These are phyloP conservation scores for Bedellia somnulentella DNA, from an alignment of 2,888 invertebrate species.

Conservation along the genomic window DNA sequence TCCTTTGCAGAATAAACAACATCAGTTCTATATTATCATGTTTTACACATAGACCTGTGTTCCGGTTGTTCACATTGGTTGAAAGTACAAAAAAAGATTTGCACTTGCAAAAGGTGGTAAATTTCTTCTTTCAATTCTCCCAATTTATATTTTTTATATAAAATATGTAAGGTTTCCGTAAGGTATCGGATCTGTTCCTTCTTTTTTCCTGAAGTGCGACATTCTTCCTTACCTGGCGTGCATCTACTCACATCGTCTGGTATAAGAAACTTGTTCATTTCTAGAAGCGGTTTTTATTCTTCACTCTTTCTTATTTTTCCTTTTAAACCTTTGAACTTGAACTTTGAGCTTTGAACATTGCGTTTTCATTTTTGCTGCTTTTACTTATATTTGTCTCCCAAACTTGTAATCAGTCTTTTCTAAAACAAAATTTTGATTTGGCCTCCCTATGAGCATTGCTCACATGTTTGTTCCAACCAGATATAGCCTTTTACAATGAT, in stretches of 20 bases:
- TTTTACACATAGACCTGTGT: conserved; percentile 2
- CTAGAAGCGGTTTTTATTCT: not conserved
- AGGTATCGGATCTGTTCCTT: not conserved
- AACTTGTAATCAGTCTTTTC: not conserved
- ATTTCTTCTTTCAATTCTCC: too few relatives aligned
- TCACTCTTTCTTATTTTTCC: not conserved
- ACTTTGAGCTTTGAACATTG: not conserved
- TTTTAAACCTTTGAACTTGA: conserved; percentile 1
- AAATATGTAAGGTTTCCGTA: not conserved
- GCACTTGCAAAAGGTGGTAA: conserved; percentile 4
- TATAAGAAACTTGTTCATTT: not conserved
- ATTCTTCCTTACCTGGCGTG: not conserved
- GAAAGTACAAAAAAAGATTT: conserved; percentile 4
- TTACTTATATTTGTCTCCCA: not conserved
- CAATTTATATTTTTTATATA: not conserved
- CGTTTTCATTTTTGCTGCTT: not conserved
- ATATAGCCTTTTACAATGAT: too few relatives aligned
- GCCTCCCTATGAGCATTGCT: too few relatives aligned
- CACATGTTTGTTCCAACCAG: too few relatives aligned
- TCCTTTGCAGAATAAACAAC: not conserved
- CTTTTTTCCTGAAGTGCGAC: not conserved
- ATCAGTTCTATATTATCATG: not conserved
- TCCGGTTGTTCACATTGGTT: conserved; percentile 1
- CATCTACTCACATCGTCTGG: not conserved
- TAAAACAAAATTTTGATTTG: too few relatives aligned